phyloP scores from a whole-genome alignment of 2,888 invertebrate species.

The Apantesis nais region DNA sequence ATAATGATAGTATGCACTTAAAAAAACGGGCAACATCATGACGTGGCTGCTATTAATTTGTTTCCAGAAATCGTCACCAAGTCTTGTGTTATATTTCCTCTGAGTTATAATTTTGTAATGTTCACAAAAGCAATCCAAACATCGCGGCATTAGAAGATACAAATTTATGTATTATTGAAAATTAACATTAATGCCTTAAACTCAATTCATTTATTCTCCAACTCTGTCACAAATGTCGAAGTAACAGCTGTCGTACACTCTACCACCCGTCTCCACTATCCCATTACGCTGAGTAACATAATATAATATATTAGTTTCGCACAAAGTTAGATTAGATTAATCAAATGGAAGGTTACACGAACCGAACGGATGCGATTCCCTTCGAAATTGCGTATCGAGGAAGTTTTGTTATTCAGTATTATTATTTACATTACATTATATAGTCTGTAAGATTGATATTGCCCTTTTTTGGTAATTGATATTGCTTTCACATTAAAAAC shows the following conservation, averaged over 20 bases:
- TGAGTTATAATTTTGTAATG: not conserved
- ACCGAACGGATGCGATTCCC: not conserved
- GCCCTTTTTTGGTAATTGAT: too few species aligned
- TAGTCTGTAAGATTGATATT: not conserved
- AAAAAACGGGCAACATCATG: not conserved
- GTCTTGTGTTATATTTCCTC: not conserved
- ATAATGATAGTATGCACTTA: too few species aligned
- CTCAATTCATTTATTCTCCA: not conserved
- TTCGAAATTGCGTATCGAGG: constrained; percentile 10
- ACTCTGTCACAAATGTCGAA: not conserved
- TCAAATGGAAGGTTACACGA: constrained; percentile 22
- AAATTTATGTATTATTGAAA: not conserved
- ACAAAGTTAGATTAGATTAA: constrained; percentile 33
- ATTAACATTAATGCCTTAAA: not conserved
- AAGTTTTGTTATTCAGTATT: constrained; percentile 18
- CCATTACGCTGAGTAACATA: constrained; percentile 1
- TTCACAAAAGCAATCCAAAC: not conserved
- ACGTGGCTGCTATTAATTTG: not conserved
- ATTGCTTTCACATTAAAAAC: too few species aligned
- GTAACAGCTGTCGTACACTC: constrained; percentile 12
- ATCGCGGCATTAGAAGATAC: not conserved
- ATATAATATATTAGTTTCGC: constrained; percentile 30
- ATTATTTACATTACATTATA: not conserved
- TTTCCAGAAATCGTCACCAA: too few species aligned
- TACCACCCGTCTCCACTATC: constrained; percentile 21